Evolutionary conservation across 2,888 invertebrate genomes (phyloP).

Genomic region (Isoperla grammatica): DNA sequence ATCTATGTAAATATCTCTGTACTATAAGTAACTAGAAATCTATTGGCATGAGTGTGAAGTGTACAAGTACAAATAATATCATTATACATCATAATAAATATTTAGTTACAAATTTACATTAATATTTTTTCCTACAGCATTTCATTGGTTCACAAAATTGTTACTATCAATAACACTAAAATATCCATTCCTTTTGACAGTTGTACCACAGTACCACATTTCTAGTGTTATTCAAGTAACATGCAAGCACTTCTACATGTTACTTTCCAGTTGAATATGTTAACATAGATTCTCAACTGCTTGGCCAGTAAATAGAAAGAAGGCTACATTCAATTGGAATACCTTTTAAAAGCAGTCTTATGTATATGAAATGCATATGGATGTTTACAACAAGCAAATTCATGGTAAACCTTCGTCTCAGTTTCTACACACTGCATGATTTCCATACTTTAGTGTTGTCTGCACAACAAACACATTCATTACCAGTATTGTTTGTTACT

Average conservation of each 20-base stretch:
- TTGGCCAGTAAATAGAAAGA: neutral
- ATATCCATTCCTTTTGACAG: neutral
- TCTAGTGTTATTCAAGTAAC: too few relatives aligned
- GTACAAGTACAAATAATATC: neutral
- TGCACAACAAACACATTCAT: neutral
- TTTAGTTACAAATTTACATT: neutral
- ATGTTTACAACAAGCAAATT: constrained; percentile 12
- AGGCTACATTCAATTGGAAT: constrained; percentile 10
- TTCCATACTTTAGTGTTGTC: neutral
- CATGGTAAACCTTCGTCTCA: constrained; percentile 2
- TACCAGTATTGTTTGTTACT: neutral
- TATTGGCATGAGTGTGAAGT: neutral
- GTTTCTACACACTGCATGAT: neutral
- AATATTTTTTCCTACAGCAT: neutral
- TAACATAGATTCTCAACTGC: neutral
- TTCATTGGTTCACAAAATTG: neutral
- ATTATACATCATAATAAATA: neutral
- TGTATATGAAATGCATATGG: constrained; percentile 5
- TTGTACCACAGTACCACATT: too few relatives aligned
- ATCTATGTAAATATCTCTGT: neutral
- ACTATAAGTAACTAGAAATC: neutral
- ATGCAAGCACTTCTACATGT: too few relatives aligned
- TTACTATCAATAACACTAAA: neutral
- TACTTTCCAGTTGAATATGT: neutral
- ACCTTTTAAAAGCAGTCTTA: constrained; percentile 20